Base-by-base conservation (phyloP, 2,888 invertebrate species). In the Pseudeuparius sepicola region DNA sequence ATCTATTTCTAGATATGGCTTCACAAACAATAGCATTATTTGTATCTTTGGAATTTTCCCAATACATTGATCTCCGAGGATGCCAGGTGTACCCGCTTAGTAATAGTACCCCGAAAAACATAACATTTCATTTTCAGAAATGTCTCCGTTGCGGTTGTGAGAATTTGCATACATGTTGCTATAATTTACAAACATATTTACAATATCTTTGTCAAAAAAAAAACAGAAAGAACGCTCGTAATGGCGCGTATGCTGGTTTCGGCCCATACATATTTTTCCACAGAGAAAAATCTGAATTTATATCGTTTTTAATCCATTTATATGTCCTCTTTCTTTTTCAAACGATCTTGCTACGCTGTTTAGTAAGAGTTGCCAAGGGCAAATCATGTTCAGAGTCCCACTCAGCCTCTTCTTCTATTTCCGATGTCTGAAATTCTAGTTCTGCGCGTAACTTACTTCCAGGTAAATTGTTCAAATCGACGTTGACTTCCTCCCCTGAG, bases 51-150 rank as follows among this genome's bases (percentile, higher is more conserved):
- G 40, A 37, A 37, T 37, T 35, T 31, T 45, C 45, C 41, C 45
- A 44, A 32, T 41, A 45, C 45, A 45, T 45, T 35, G 31, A 27
- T 6, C 39, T 36, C 37, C 33, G 11, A 43, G 32, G 5, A 45
- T 35, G n/a, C n/a, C n/a, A n/a, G n/a, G n/a, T n/a, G n/a, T n/a
- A n/a, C n/a, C n/a, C n/a, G n/a, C n/a, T n/a, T n/a, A n/a, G n/a
- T n/a, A n/a, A n/a, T n/a, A n/a, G n/a, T n/a, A n/a, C 9, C 37
- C 45, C n/a, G 43, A 24, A 18, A 45, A 43, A 32, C 41, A 41
- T 31, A 36, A 28, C 10, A 45, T 45, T 37, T 45, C 45, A n/a
- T 24, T 24, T 10, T 13, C 11, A 15, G 31, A 26, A 15, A 39
- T 24, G 24, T 39, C 24, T 12, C 17, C 20, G 12, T 32, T 18